phyloP scores from a whole-genome alignment of 1,140 invertebrate species.

The Aphelinus certus region DNA sequence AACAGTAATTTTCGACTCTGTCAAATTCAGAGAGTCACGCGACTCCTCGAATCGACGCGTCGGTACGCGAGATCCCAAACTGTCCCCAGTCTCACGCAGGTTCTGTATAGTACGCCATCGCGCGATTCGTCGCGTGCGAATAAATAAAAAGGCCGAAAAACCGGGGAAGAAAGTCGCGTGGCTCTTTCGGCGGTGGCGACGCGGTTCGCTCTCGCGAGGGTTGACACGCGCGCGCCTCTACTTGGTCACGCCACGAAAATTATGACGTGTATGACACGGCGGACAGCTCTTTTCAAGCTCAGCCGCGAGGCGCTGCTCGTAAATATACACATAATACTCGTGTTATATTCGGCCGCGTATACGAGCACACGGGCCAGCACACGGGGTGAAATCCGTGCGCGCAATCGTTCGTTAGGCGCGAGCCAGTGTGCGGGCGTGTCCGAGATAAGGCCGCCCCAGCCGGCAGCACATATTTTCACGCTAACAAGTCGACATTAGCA shows the following conservation, averaged over 20 bases:
- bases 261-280: slow-evolving; percentile 52
- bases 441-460: background rate
- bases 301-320: background rate
- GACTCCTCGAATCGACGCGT: too few species aligned
- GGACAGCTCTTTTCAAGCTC: slow-evolving; percentile 52
- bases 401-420: background rate
- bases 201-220: slow-evolving; percentile 18
- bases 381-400: background rate
- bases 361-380: background rate
- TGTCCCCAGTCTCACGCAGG: too few species aligned
- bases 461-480: slow-evolving; percentile 14
- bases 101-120: too few species aligned
- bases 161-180: background rate
- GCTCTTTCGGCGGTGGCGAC: background rate
- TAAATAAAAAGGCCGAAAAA: background rate
- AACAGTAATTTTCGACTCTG: too few species aligned
- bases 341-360: background rate
- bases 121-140: too few species aligned
- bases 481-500: slow-evolving; percentile 19
- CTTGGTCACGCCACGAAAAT: slow-evolving; percentile 57
- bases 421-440: background rate
- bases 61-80: too few species aligned
- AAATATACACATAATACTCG: background rate
- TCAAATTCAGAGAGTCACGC: too few species aligned
- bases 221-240: slow-evolving; percentile 39